Evolutionary conservation across 1,140 invertebrate genomes (phyloP).

Genomic region (Tetragnatha versicolor): DNA sequence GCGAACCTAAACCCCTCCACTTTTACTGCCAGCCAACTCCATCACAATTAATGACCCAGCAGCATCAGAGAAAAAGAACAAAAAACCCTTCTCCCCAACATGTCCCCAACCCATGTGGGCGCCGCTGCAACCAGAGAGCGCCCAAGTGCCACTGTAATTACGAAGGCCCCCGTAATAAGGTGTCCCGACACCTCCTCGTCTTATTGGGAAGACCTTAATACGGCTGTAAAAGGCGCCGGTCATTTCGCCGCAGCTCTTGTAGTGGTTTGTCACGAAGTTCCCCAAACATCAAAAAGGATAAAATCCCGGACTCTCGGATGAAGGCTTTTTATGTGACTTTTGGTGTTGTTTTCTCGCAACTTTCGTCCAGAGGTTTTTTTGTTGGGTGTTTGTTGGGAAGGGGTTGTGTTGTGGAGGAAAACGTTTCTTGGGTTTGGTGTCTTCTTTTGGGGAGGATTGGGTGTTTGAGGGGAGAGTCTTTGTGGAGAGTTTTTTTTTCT

Average conservation of each 20-base stretch:
- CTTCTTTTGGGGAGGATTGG: neutral
- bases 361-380: neutral
- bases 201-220: conserved; percentile 54
- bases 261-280: conserved; percentile 51
- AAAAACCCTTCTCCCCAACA: neutral
- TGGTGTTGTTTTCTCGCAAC: neutral
- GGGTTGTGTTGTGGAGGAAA: neutral
- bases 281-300: conserved; percentile 32
- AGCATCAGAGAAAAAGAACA: too few species aligned
- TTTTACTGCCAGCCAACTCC: too few species aligned
- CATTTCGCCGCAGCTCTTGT: conserved; percentile 46
- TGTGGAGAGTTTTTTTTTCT: too few species aligned
- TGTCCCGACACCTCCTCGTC: conserved; percentile 47
- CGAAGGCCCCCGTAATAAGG: conserved; percentile 51
- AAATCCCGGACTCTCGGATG: conserved; percentile 20
- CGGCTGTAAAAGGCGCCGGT: conserved; percentile 47
- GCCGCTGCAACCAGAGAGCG: conserved; percentile 13
- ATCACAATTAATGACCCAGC: too few species aligned
- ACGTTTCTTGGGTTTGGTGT: conserved; percentile 9
- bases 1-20: too few species aligned
- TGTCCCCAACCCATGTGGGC: conserved; percentile 24
- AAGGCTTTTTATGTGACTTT: conserved; percentile 42
- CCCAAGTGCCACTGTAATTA: conserved; percentile 50
- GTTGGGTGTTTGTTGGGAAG: conserved; percentile 9
- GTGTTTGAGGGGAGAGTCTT: too few species aligned